phyloP scores from a whole-genome alignment of 2,113 vertebrate genomes.

The Trematocara unimaculatum region DNA sequence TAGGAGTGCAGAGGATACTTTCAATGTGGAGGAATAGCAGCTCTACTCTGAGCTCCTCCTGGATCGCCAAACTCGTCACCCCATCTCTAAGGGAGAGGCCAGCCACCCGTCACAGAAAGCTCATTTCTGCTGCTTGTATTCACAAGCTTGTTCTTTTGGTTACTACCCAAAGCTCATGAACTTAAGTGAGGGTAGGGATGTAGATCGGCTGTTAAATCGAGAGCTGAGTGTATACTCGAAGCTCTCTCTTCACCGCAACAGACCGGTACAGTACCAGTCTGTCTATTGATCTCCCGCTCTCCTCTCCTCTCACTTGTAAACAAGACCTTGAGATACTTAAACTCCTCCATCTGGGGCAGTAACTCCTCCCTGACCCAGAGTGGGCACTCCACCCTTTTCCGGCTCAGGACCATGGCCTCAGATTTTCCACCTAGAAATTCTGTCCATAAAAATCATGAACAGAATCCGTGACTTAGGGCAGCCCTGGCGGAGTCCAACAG shows the following conservation, averaged over 20 bases:
- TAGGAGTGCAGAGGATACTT: neutral
- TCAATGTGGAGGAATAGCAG: neutral
- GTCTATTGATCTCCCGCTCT: neutral
- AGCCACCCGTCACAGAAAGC: neutral
- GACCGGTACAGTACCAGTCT: neutral
- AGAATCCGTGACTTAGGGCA: neutral
- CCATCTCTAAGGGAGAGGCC: neutral
- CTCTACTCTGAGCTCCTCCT: neutral
- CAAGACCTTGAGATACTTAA: neutral
- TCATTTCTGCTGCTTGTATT: neutral
- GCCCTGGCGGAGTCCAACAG: neutral
- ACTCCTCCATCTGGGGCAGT: too few species aligned
- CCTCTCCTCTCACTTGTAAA: neutral
- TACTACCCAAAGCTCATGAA: neutral
- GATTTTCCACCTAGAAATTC: neutral
- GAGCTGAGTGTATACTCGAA: neutral
- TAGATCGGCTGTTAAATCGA: neutral
- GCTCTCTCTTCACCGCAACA: neutral
- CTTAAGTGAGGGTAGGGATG: neutral
- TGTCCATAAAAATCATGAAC: neutral
- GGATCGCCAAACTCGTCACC: neutral
- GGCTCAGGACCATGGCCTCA: neutral
- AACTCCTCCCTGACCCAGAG: too few species aligned
- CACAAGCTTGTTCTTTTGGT: neutral
- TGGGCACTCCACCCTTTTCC: neutral